phyloP scores from a whole-genome alignment of 2,888 invertebrate genomes.

The Pseudolycoriella hygida region DNA sequence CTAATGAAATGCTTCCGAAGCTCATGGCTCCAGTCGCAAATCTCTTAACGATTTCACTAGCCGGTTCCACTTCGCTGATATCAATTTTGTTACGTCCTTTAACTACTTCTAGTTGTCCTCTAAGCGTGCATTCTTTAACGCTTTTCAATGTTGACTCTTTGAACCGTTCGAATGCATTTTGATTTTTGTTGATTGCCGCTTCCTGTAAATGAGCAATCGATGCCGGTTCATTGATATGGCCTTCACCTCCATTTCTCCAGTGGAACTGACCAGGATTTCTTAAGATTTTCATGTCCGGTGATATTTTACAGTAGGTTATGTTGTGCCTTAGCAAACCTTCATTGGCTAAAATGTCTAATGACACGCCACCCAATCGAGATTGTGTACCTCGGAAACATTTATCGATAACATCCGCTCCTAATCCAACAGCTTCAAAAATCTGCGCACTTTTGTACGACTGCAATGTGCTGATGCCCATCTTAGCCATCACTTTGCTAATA shows the following conservation, averaged over 20 bases:
- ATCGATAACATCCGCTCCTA: conserved; percentile 81
- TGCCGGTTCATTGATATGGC: conserved; percentile 91
- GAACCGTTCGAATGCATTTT: conserved; percentile 67
- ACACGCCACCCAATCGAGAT: conserved; percentile 70
- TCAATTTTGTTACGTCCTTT: conserved; percentile 62
- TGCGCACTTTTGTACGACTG: conserved; percentile 99
- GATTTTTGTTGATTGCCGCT: conserved; percentile 66
- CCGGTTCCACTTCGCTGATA: conserved; percentile 79
- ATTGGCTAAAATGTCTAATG: conserved; percentile 68
- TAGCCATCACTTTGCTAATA: conserved; percentile 90
- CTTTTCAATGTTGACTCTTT: conserved; percentile 77
- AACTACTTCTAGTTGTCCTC: conserved; percentile 83
- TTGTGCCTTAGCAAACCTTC: conserved; percentile 72
- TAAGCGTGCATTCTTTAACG: conserved; percentile 67
- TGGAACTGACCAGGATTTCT: conserved; percentile 89
- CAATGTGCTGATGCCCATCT: conserved; percentile 98
- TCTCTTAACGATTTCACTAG: conserved; percentile 80
- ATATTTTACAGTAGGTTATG: conserved; percentile 42
- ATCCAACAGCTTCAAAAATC: conserved; percentile 96
- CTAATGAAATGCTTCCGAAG: conserved; percentile 90
- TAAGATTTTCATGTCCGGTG: conserved; percentile 43
- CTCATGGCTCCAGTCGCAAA: conserved; percentile 73
- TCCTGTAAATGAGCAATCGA: conserved; percentile 61
- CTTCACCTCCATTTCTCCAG: conserved; percentile 94
- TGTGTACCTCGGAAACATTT: conserved; percentile 76